Evolutionary conservation across 2,888 invertebrate species (phyloP).

Genomic region (Monochamus alternatus): DNA sequence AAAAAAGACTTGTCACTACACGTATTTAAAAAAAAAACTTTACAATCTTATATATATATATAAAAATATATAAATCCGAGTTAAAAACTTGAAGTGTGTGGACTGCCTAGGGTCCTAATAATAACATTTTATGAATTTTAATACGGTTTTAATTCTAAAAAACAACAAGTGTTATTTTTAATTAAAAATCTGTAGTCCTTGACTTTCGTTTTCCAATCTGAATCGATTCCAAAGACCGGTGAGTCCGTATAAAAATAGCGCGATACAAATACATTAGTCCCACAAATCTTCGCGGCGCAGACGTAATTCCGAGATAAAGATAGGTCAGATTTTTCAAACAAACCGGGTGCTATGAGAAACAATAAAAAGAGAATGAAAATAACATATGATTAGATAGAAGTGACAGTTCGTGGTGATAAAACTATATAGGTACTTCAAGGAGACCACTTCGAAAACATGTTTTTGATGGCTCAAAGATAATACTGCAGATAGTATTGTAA

Average conservation of each 20-base stretch:
- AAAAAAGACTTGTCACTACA: neutral
- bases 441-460: neutral
- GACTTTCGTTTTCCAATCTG: too few species aligned
- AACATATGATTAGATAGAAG: slow-evolving; percentile 3
- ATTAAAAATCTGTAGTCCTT: too few species aligned
- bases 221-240: too few species aligned
- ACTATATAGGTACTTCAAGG: slow-evolving; percentile 8
- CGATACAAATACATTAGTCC: too few species aligned
- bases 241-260: too few species aligned
- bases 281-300: too few species aligned
- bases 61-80: too few species aligned
- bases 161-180: too few species aligned
- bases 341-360: neutral
- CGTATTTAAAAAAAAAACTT: neutral
- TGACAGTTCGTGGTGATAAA: neutral
- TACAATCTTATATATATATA: neutral
- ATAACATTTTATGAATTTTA: too few species aligned
- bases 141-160: too few species aligned
- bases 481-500: neutral
- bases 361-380: slow-evolving; percentile 18
- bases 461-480: neutral
- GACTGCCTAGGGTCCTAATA: too few species aligned
- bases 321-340: neutral
- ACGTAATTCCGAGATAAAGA: neutral
- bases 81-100: too few species aligned